Percentiles rank a stretch among this genome's conserved stretches.
Evolutionary conservation across 2,113 vertebrate genomes (phyloP).

Genomic region (Rhynchomys soricoides): DNA sequence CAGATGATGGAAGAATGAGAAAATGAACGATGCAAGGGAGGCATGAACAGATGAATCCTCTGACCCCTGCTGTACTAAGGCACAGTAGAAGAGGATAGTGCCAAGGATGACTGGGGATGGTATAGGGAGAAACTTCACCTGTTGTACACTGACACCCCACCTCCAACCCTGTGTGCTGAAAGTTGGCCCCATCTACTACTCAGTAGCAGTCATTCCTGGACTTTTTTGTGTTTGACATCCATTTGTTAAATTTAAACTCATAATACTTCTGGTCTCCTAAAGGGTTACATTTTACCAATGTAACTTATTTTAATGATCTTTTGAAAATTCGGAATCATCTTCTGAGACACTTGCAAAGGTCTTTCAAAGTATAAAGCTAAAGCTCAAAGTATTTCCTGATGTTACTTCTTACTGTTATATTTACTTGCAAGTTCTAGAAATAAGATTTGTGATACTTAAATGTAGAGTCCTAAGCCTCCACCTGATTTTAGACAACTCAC

Average conservation of each 20-base stretch:
- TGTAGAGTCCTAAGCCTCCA: neutral
- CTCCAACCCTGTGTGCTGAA: neutral
- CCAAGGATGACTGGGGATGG: neutral
- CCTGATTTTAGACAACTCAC: slow-evolving; percentile 39
- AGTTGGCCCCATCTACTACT: neutral
- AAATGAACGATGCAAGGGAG: neutral
- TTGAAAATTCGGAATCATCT: slow-evolving; percentile 45
- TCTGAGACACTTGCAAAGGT: slow-evolving; percentile 45
- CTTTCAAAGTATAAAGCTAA: slow-evolving; percentile 26
- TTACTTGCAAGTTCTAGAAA: slow-evolving; percentile 44
- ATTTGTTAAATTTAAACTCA: slow-evolving; percentile 33
- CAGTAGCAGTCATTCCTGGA: neutral
- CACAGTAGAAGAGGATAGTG: neutral
- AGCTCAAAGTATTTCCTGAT: neutral
- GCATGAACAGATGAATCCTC: neutral
- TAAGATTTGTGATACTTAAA: slow-evolving; percentile 38
- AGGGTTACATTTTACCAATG: neutral
- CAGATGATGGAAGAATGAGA: neutral
- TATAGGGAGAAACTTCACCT: neutral
- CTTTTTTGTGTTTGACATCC: neutral
- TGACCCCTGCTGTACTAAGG: neutral
- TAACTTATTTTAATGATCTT: slow-evolving; percentile 36
- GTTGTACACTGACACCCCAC: neutral
- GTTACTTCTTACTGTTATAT: slow-evolving; percentile 28
- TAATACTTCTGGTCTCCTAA: slow-evolving; percentile 39